Conservation (phyloP, 2,888 invertebrate genomes). For the Harmothoe impar region DNA sequence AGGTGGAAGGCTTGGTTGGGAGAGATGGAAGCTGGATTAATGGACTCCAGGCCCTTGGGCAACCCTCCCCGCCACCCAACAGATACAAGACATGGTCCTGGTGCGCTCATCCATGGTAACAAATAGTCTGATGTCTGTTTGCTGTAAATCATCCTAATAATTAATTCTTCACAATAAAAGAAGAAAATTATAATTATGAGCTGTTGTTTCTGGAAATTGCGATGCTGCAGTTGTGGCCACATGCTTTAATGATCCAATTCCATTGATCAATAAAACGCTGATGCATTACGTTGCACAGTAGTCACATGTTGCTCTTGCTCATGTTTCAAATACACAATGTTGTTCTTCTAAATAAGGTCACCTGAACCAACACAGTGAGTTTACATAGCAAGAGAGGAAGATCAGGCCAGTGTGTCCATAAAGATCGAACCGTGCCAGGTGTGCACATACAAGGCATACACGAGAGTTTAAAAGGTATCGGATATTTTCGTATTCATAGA, state of each 20-base stretch:
- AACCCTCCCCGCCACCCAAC: not conserved
- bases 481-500: too few species aligned
- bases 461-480: too few species aligned
- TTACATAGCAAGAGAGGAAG: not conserved
- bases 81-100: constrained; percentile 4
- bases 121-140: not conserved
- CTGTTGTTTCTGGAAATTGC: not conserved
- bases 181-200: not conserved
- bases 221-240: not conserved
- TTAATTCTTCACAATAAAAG: not conserved
- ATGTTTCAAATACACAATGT: not conserved
- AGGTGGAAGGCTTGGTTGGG: not conserved
- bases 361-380: not conserved
- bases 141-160: not conserved
- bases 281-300: not conserved
- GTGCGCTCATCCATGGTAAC: not conserved
- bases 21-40: not conserved
- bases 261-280: not conserved
- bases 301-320: not conserved
- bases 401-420: not conserved
- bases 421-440: constrained; percentile 13
- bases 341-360: constrained; percentile 20
- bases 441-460: not conserved
- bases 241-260: too few species aligned
- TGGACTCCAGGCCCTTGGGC: not conserved